Base-by-base conservation (phyloP, 1,140 invertebrate species). In the Drosophila cardini region DNA sequence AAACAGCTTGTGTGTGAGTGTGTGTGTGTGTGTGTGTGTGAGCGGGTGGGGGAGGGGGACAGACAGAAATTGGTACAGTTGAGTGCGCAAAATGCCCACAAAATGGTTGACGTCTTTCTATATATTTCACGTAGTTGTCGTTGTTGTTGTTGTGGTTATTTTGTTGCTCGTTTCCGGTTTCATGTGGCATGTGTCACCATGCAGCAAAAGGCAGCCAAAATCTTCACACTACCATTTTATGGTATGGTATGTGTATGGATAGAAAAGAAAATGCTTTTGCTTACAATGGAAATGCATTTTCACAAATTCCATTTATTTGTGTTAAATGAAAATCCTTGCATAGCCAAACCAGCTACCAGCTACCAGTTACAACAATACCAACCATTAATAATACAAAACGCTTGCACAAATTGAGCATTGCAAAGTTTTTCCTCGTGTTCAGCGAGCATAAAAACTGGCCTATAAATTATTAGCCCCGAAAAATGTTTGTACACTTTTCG, bases 121-220 rank as follows among this genome's bases (percentile, higher is more conserved):
- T 48, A 38, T 13, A 30, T 30, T 55, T 36, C 6, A 26, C 50
- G 60, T 42, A 15, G 42, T 15, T 21, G 5, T 45, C 43, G 67
- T 15, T 46, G 38, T 21, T 53, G 52, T 46, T 45, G 30, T 32
- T 38, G 30, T 13, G 38, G 43, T 13, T 65, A 15, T 9, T 38
- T 16, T 45, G 45, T 34, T 67, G 57, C 65, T 80, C 38, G 76
- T 79, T 87, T 76, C 76, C 83, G 53, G 52, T 58, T 86, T 71
- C 80, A 76, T 87, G 63, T 80, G 76, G 84, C 84, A 85, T 85
- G 76, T 85, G 81, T 85, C 81, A 77, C 73, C 73, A 77, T 26
- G 21, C 64, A 78, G 64, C 74, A 76, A 55, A 68, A 77, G 71
- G 64, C 64, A 48, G 48, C 64, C 48, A 69, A 69, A 69, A 72